Evolutionary conservation across 2,797 vertebrate species (phyloP), one percentile per base, ranked within the genome.

Genomic region (Pitangus sulphuratus): DNA sequence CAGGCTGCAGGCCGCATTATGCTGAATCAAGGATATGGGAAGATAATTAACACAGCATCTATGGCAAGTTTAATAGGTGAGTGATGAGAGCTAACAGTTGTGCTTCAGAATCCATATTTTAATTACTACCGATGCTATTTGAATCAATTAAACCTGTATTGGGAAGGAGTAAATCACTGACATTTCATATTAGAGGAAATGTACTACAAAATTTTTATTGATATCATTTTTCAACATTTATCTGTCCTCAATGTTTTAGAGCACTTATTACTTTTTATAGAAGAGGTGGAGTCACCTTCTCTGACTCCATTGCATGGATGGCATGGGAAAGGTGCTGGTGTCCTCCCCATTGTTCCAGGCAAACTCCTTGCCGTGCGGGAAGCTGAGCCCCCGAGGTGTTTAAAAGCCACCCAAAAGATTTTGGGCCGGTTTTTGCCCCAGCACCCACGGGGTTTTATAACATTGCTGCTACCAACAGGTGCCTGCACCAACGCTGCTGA

Each of bases 11-110:
- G 98, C 98, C 98, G 98, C 97, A 98, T 99, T 98, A 99, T 99
- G 99, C 98, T 99, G 98, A 99, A 98, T 98, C 98, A 99, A 98
- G 99, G 98, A 98, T 99, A 99, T 80, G 98, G 98, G 97, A 98
- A 99, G 98, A 99, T 99, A 98, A 99, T 99, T 99, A 99, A 99
- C 98, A 99, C 98, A 87, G 99, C 99, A 97, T 99, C 99, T 98
- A 99, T 99, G 98, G 99, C 98, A 98, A 98, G 98, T 98, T 98
- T 99, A 98, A 99, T 99, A 98, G 99, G 99, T 99, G 98, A 99
- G 99, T 98, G 98, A 99, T 98, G 98, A 98, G 97, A 98, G 96
- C 92, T 97, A 96, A 96, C 96, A 97, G 96, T 97, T 97, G 97
- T 96, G 97, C 96, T 98, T 98, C 96, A 87, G 95, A 97, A 97